phyloP scores from a whole-genome alignment of 2,113 vertebrate species.

The Symphodus melops region DNA sequence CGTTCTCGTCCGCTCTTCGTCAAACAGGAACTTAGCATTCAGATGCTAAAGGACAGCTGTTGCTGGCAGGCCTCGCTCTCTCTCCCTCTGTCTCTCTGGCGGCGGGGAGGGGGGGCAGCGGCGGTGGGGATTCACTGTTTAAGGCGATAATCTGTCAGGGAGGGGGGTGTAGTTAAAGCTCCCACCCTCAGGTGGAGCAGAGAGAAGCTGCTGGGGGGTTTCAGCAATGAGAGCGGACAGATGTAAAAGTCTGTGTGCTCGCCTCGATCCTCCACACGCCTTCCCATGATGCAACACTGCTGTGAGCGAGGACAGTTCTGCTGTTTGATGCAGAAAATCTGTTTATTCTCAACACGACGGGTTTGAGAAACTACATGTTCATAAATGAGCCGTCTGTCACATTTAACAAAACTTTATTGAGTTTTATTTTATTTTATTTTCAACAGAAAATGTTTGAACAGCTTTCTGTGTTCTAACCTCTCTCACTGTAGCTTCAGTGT shows the following conservation, averaged over 20 bases:
- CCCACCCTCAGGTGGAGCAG: constrained; percentile 60
- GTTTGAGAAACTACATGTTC: too few relatives aligned
- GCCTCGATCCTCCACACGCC: constrained; percentile 50
- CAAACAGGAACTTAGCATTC: constrained; percentile 73
- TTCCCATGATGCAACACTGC: constrained; percentile 59
- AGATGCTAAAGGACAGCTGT: constrained; percentile 83
- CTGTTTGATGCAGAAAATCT: constrained; percentile 35
- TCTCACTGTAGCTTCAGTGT: too few relatives aligned
- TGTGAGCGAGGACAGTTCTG: constrained; percentile 46
- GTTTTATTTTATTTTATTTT: too few relatives aligned
- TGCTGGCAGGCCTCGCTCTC: constrained; percentile 78
- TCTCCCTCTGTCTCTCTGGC: constrained; percentile 33
- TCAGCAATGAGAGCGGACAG: constrained; percentile 82
- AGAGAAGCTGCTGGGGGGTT: constrained; percentile 66
- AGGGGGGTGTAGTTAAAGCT: constrained; percentile 56
- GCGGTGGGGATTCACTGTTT: constrained; percentile 38
- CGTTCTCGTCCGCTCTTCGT: constrained; percentile 74
- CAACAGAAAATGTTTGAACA: too few relatives aligned
- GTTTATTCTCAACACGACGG: neutral
- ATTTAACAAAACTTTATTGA: too few relatives aligned
- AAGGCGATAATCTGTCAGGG: constrained; percentile 77
- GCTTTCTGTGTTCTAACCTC: too few relatives aligned
- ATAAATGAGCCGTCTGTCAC: too few relatives aligned
- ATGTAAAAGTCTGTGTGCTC: constrained; percentile 71
- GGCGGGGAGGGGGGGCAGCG: too few relatives aligned